Base-by-base conservation (phyloP, 53 echinoderm and acorn worm genomes). In the Temnopleurus reevesii region DNA sequence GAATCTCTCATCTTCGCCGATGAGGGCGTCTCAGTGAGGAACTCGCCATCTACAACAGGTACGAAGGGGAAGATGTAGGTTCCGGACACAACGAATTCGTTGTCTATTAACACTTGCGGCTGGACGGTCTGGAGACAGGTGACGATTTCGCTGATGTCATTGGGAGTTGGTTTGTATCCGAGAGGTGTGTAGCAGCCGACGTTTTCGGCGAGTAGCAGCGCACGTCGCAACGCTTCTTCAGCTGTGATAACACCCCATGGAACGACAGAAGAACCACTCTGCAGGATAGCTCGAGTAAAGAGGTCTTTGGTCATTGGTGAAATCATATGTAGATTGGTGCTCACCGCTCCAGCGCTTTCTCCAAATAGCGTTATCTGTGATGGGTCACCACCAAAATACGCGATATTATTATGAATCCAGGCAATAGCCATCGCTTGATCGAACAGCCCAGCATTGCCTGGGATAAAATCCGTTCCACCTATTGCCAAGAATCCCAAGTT, bases 341-440 rank as follows among this genome's bases (percentile, higher is more conserved):
- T 94, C 2, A 92, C 99, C 10, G 96, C 92, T 4, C 99, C 99
- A 10, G 99, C 94, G 53, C 99, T 99, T 91, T 94, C 95, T 1
- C 99, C 99, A 71, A 96, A 99, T 7, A 99, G 46, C 4, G 99
- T 99, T 17, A 99, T 79, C 12, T 26, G 76, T 19, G 92, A 91
- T 4, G 83, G 89, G 45, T 99, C 90, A 3, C 99, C 99, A 12
- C 96, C 93, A 30, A 99, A 99, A 46, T 57, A 76, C 25, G 53
- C 92, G 12, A 99, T 99, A 76, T 99, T 99, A 41, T 94, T 91
- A n/a, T 91, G 89, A 1, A 99, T 76, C 99, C 99, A 99, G 77
- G 92, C 84, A 0, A 99, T 59, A 12, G 94, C 96, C 26, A 96
- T 19, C 13, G 77, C 76, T 64, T 99, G 99, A 66, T 99, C 99